Evolutionary conservation across 2,888 invertebrate species (phyloP), one percentile per base, ranked within the genome.

Genomic region (Acanthacorydalis orientalis): DNA sequence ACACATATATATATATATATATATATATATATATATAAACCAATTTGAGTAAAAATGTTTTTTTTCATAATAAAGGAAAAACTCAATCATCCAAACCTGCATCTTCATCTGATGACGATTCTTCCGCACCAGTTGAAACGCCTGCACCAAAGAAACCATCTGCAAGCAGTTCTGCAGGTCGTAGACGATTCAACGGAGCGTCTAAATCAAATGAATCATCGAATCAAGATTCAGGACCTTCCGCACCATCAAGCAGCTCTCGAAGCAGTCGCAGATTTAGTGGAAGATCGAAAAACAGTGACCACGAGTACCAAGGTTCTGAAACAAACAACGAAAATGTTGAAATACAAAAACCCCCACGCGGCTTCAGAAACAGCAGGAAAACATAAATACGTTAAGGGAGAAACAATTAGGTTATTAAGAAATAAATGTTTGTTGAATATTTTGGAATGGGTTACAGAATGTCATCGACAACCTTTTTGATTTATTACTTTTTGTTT

Each of bases 151-250:
- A 55, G 40, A 48, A 56, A 8, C 38, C 51, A 43, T 50, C 44
- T 7, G 34, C 42, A 45, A 48, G 52, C 43, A 47, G 52, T 45
- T 44, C 48, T 43, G 41, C 51, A 35, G 52, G 56, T 31, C 52
- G 60, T 51, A 56, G 57, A 48, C 52, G 58, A 45, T 58, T 56
- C 50, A 57, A 56, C 49, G 38, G 49, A 34, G 48, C 51, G 2
- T 48, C 50, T 12, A 54, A 55, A 43, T 47, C 37, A 7, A n/a
- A 37, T 7, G 37, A 37, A 9, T 12, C n/a, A n/a, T n/a, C 14
- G 1, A 23, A 6, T 23, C 23, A 23, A 23, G 23, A 23, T 23
- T 23, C 23, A 23, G 23, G 3, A 4, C 23, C 23, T 4, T 23
- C 23, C 23, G 23, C 23, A 23, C 23, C 23, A 23, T 23, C 23